Conservation (phyloP, 2,113 vertebrate genomes). For the Gracilinanus agilis region DNA sequence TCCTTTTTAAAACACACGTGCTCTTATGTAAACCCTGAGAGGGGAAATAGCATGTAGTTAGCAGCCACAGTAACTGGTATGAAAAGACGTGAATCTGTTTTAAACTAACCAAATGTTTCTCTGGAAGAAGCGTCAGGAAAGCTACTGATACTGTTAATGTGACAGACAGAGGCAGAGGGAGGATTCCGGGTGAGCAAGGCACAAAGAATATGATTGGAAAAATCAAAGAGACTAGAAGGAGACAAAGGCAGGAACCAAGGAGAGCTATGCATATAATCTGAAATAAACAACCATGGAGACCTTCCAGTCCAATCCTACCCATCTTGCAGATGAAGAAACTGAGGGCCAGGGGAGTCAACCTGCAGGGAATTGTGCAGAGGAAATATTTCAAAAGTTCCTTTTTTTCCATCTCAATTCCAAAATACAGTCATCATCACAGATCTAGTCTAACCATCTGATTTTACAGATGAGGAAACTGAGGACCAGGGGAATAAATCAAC, state of each 20-base stretch:
- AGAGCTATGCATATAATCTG: neutral
- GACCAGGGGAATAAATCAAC: neutral
- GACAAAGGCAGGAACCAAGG: neutral
- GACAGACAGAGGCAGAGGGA: neutral
- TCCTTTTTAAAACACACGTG: neutral
- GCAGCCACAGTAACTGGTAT: neutral
- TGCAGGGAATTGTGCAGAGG: neutral
- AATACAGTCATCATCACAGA: neutral
- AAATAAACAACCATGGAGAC: neutral
- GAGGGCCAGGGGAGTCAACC: neutral
- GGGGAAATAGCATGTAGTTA: constrained; percentile 9
- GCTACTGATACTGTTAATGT: neutral
- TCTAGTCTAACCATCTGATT: neutral
- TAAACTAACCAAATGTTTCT: neutral
- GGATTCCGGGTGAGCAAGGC: neutral
- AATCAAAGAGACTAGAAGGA: neutral
- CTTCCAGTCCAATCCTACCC: neutral
- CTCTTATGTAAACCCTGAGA: neutral
- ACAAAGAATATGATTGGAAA: neutral
- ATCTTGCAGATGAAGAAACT: neutral
- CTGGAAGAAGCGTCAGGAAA: neutral
- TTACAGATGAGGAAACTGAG: neutral
- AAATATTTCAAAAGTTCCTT: neutral
- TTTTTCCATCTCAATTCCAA: neutral
- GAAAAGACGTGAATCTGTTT: neutral